Evolutionary conservation across 2,888 invertebrate genomes (phyloP), one percentile per base, ranked within the genome.

Genomic region (Girardia tigrina): DNA sequence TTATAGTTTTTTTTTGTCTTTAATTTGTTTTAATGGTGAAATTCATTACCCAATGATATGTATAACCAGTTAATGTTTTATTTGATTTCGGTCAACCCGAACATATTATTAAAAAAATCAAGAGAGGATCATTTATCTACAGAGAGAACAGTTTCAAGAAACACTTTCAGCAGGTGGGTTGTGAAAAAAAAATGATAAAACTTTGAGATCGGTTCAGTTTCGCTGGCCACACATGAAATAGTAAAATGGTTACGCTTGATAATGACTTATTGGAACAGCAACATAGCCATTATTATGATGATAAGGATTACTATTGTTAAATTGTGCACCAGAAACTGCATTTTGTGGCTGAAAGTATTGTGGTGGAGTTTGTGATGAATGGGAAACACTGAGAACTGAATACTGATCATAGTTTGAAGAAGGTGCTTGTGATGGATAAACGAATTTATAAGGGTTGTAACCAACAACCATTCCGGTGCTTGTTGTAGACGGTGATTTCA

Each of bases 221-320:
- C 12, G n/a, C n/a, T n/a, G n/a, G n/a, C n/a, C n/a, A n/a, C n/a
- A n/a, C n/a, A n/a, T n/a, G n/a, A n/a, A 36, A 36, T 36, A 12
- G 36, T 12, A 36, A 36, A 36, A 12, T 36, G 8, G 36, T n/a
- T 56, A 56, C 20, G 56, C 56, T 56, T 56, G 56, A 56, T 56
- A 56, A 56, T 56, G 56, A 23, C 56, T 56, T 56, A 56, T n/a
- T 16, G 56, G 56, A 6, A 56, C 56, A 56, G 56, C 56, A n/a
- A 56, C 56, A 56, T 56, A 56, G 6, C 56, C 56, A 56, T 56
- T 56, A 56, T 56, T 56, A n/a, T 56, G 56, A 56, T 56, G 56
- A 23, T 56, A 56, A 8, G 56, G 56, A n/a, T 56, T 56, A n/a
- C 8, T 23, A 56, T 56, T 56, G n/a, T 56, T 56, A 23, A 56